phyloP scores from a whole-genome alignment of 2,113 vertebrate genomes.

The Mionectes macconnelli region DNA sequence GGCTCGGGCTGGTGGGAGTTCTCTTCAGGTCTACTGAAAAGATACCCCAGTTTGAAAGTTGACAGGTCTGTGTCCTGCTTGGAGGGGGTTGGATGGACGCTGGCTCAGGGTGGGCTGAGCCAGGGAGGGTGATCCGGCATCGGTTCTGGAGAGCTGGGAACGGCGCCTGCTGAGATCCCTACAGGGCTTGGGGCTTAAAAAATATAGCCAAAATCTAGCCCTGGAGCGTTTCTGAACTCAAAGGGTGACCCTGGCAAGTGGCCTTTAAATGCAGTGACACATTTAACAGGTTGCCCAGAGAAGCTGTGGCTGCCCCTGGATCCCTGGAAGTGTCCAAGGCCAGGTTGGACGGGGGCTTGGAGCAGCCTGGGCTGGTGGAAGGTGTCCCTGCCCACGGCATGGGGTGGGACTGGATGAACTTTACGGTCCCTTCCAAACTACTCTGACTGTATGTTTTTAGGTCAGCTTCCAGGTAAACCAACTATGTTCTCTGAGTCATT shows the following conservation, averaged over 20 bases:
- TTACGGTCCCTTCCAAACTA: not conserved
- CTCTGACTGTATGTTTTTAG: not conserved
- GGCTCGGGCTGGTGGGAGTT: not conserved
- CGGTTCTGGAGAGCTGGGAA: not conserved
- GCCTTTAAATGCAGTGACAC: not conserved
- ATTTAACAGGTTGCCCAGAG: not conserved
- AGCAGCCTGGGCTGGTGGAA: fast-evolving
- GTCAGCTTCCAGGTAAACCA: not conserved
- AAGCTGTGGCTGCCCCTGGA: not conserved
- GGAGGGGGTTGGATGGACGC: fast-evolving
- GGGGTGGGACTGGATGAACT: not conserved
- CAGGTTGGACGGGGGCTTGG: fast-evolving
- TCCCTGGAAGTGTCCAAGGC: not conserved
- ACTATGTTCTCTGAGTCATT: not conserved
- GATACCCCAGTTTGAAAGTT: not conserved
- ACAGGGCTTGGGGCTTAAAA: not conserved
- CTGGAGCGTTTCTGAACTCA: not conserved
- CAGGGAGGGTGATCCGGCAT: fast-evolving
- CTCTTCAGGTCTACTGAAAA: not conserved
- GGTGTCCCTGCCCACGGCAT: not conserved
- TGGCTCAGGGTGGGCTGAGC: not conserved
- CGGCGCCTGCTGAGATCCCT: not conserved
- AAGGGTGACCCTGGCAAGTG: not conserved
- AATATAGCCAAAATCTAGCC: not conserved
- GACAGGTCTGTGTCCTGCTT: fast-evolving